Conservation (phyloP, 2,888 invertebrate species). For the Neoitamus cyanurus region DNA sequence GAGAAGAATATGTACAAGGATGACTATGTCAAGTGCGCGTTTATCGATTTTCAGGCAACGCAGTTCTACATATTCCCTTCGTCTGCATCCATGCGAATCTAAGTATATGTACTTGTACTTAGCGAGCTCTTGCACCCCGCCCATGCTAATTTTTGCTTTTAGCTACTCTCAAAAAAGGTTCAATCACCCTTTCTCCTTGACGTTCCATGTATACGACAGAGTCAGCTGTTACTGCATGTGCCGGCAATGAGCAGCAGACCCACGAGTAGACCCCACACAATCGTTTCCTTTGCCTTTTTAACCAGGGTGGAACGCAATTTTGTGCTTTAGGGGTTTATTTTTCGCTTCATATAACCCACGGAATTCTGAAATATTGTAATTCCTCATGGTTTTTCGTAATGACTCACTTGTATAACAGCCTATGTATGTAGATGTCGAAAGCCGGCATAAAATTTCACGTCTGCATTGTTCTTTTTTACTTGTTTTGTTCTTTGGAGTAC, state of each 20-base stretch:
- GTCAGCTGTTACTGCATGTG: constrained; percentile 21
- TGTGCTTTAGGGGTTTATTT: not conserved
- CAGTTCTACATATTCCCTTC: not conserved
- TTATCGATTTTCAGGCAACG: not conserved
- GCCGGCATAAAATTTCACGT: not conserved
- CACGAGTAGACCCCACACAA: not conserved
- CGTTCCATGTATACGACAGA: not conserved
- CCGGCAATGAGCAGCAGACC: not conserved
- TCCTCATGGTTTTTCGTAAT: not conserved
- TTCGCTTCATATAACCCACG: not conserved
- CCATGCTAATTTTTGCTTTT: not conserved
- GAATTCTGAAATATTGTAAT: not conserved
- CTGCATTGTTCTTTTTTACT: not conserved
- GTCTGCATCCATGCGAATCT: not conserved
- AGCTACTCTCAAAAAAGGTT: not conserved
- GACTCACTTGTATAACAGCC: not conserved
- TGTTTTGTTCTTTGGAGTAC: not conserved
- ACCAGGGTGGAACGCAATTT: not conserved
- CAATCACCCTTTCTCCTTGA: not conserved
- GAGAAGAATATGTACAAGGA: not conserved
- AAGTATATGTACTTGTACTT: not conserved
- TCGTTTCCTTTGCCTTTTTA: not conserved
- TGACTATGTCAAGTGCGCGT: constrained; percentile 5
- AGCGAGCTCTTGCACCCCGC: not conserved
- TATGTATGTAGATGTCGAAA: not conserved